phyloP scores from a whole-genome alignment of 2,113 vertebrate species.

The Crotalus horridus region DNA sequence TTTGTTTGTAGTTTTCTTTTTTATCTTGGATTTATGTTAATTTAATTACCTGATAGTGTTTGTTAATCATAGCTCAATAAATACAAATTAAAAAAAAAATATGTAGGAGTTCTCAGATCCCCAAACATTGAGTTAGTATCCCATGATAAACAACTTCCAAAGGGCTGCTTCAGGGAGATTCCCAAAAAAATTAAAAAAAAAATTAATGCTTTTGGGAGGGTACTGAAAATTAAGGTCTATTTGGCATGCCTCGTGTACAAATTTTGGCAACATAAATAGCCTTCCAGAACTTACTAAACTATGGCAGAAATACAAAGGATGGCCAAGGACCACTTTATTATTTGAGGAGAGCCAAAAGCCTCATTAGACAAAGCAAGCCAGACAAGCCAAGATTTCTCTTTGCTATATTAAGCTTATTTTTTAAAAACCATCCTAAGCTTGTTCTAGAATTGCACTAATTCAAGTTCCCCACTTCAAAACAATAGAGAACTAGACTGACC shows the following conservation, averaged over 20 bases:
- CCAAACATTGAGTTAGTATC: neutral
- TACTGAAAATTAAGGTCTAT: neutral
- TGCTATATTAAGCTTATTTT: neutral
- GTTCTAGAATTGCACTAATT: neutral
- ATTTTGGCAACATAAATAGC: neutral
- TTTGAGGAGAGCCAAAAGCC: neutral
- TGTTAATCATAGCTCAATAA: neutral
- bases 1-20: neutral
- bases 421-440: neutral
- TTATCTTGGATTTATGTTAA: neutral
- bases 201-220: neutral
- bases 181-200: neutral
- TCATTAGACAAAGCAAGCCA: neutral
- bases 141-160: neutral
- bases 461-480: neutral
- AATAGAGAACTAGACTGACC: neutral
- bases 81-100: neutral
- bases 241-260: neutral
- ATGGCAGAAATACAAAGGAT: neutral
- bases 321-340: neutral
- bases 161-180: neutral
- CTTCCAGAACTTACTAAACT: neutral
- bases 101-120: neutral
- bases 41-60: neutral
- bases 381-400: neutral